Evolutionary conservation across 1,140 invertebrate species (phyloP), one percentile per base, ranked within the genome.

Genomic region (Prorops nasuta): DNA sequence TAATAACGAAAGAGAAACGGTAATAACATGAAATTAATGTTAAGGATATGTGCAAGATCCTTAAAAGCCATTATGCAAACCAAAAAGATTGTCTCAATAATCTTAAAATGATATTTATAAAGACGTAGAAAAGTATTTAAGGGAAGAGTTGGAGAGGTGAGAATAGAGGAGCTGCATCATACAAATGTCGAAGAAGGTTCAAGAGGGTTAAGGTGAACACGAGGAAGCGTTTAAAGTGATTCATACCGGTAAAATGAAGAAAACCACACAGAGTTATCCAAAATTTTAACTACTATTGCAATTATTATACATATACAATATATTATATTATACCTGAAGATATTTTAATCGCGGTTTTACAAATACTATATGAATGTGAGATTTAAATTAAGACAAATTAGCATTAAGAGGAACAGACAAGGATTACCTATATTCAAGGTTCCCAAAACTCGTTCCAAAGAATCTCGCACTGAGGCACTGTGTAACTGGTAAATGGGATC

Each of bases 321-420:
- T 49, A 55, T 47, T 66, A 62, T 56, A 60, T 57, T 58, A 60
- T 60, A 64, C 55, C 53, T 63, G 62, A 63, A 71, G 52, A 72
- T 71, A 73, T 74, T 74, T 73, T 72, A 72, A 71, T 54, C 61
- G 63, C 62, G 64, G 60, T 73, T 73, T 74, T 74, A 67, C 65
- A 71, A 54, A 70, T 66, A 64, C 65, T 68, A 65, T 67, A 69
- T 72, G 48, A 71, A 69, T 71, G 64, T 70, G 62, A 71, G 63
- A 64, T 66, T 65, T 68, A 71, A 45, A 62, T 69, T 68, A 68
- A 65, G 63, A 40, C 21, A 24, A 22, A 43, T 51, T 66, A 66
- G 15, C 35, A 24, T 55, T 63, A 63, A 62, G 48, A 38, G 44
- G 46, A 42, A 57, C 43, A n/a, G n/a, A 54, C 34, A 28, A 28